Percentiles rank a stretch among this genome's conserved stretches.
These are phyloP conservation scores for Etheostoma spectabile DNA, from an alignment of 2,113 vertebrate species.

Conservation along the genomic window DNA sequence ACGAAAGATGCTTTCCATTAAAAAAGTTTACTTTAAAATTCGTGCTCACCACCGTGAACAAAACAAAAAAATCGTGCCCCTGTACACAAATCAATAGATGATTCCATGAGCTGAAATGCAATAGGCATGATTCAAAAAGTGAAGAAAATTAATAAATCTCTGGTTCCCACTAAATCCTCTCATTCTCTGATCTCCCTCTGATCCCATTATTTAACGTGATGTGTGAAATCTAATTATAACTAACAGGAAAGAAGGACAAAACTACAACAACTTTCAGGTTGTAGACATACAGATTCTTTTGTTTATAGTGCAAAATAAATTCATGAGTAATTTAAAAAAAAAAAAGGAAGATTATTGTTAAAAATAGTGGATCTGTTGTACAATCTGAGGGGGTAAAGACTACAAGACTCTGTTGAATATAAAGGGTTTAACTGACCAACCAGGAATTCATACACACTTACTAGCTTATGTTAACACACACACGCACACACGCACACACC, in stretches of 20 bases:
- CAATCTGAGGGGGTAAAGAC: background rate
- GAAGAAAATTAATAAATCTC: too few relatives aligned
- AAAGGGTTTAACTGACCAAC: slow-evolving; percentile 26
- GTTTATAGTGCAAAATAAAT: background rate
- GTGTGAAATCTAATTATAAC: background rate
- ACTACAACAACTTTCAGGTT: background rate
- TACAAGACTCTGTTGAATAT: background rate
- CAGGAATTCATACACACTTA: slow-evolving; percentile 33
- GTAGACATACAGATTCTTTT: background rate
- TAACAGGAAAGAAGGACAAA: background rate
- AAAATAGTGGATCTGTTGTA: background rate
- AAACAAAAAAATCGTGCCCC: too few relatives aligned
- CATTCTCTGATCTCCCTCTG: too few relatives aligned
- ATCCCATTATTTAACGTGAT: too few relatives aligned
- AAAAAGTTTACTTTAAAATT: too few relatives aligned
- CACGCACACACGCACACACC: slow-evolving; percentile 5
- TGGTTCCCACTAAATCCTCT: too few relatives aligned
- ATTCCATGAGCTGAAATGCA: too few relatives aligned
- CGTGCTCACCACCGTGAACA: too few relatives aligned
- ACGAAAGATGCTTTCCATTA: too few relatives aligned
- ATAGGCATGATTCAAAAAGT: too few relatives aligned
- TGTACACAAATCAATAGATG: too few relatives aligned
- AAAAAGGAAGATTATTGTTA: background rate
- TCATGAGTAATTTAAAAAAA: background rate
- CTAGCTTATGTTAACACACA: slow-evolving; percentile 2